Base-by-base conservation (phyloP, 2,888 invertebrate species). In the Metalampra italica region DNA sequence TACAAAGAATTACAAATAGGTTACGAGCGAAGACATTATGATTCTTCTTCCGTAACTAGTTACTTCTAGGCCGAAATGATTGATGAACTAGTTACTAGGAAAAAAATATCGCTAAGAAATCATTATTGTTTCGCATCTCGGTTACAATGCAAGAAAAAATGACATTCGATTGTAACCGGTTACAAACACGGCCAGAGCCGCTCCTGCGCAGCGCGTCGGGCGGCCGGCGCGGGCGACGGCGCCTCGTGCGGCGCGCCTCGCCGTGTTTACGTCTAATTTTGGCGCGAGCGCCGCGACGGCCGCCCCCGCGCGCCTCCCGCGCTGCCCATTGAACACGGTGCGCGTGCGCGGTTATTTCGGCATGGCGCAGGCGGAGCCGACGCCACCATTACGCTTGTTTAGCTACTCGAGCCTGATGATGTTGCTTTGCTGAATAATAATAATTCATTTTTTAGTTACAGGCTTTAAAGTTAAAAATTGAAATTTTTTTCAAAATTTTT, bases 191-290 rank as follows among this genome's bases (percentile, higher is more conserved):
- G n/a, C n/a, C n/a, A 43, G 49, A 43, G 53, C 52, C 51, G 46
- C 45, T 30, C 41, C 48, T 48, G 39, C 53, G 50, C 51, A 40
- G 49, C 50, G 53, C n/a, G n/a, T n/a, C n/a, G n/a, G n/a, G n/a
- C n/a, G n/a, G n/a, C 56, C 54, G 54, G 60, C 62, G 60, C 54
- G 62, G 60, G 53, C 66, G 71, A 66, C 75, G 83, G 84, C 85
- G 86, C 86, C 84, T 83, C 80, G 75, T 77, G 78, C 75, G 46
- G 37, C 48, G 51, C 39, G 51, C 15, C 72, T 69, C 77, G 75
- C 67, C 78, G 81, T 88, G 85, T 88, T 88, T 88, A 88, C 88
- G 85, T 88, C 88, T 88, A 88, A 88, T 88, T 88, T 83, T 80
- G 87, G 88, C 87, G 82, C 79, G 84, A 85, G 85, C 87, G 86